Percentiles rank a stretch among this genome's conserved stretches.
Evolutionary conservation across 2,113 vertebrate species (phyloP).

Genomic region (Gambusia holbrooki): DNA sequence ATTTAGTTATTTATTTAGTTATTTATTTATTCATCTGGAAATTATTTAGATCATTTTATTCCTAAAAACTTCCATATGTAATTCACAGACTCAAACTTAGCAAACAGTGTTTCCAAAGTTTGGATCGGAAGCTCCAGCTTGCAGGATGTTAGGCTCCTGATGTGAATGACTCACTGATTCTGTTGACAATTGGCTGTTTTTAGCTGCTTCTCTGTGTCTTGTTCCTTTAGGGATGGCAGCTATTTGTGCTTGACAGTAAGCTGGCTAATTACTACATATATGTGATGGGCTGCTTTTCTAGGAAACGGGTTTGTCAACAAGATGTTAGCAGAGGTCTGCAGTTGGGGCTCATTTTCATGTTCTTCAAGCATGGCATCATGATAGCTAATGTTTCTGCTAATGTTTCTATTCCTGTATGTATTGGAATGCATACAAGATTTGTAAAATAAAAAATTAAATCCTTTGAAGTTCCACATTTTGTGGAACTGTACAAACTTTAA

Average conservation of each 20-base stretch:
- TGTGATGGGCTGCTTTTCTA: not conserved
- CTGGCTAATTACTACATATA: not conserved
- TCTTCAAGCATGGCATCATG: not conserved
- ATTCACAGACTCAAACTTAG: not conserved
- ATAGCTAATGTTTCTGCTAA: not conserved
- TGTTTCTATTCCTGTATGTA: not conserved
- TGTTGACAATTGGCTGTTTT: conserved; percentile 10
- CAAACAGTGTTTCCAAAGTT: not conserved
- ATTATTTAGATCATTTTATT: not conserved
- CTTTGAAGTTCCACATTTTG: not conserved
- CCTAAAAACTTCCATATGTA: not conserved
- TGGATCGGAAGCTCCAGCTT: not conserved
- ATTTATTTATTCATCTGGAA: not conserved
- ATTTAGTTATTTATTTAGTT: not conserved
- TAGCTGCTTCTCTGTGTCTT: not conserved
- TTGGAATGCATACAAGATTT: not conserved
- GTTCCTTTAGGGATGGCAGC: conserved; percentile 1
- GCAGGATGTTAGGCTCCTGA: not conserved
- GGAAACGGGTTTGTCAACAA: not conserved
- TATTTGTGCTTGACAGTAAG: conserved; percentile 4
- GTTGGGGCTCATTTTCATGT: not conserved
- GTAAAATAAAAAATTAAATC: not conserved
- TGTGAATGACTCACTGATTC: not conserved
- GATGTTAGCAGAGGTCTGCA: not conserved
- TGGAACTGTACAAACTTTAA: no score